phyloP scores from a whole-genome alignment of 1,140 invertebrate genomes.

The Drosophila sp. region DNA sequence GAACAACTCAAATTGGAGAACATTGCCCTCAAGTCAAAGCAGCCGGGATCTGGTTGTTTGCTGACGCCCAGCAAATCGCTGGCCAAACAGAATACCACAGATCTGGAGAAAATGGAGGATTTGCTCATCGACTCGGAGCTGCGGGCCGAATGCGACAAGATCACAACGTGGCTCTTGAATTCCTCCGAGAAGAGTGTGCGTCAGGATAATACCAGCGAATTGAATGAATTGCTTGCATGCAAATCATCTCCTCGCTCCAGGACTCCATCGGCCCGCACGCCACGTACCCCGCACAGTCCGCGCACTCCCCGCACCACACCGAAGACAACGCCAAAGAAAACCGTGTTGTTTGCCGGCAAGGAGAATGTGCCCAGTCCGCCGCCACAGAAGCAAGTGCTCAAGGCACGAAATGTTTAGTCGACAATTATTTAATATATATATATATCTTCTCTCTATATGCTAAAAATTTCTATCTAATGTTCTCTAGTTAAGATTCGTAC shows the following conservation, averaged over 20 bases:
- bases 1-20: conserved; percentile 81
- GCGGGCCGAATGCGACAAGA: conserved; percentile 79
- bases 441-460: not conserved
- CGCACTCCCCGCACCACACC: conserved; percentile 69
- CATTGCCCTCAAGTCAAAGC: conserved; percentile 78
- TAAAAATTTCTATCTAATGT: conserved; percentile 39
- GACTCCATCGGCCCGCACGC: conserved; percentile 55
- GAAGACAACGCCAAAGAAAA: conserved; percentile 76
- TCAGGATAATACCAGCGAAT: conserved; percentile 69
- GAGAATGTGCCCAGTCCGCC: conserved; percentile 78
- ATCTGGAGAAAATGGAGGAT: conserved; percentile 79
- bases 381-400: conserved; percentile 80
- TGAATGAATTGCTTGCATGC: conserved; percentile 62
- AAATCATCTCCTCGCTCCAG: conserved; percentile 55
- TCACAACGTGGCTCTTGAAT: conserved; percentile 74
- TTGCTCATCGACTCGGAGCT: conserved; percentile 72
- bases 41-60: conserved; percentile 47
- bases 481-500: conserved; percentile 61
- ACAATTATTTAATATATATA: conserved; percentile 10
- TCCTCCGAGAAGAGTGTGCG: conserved; percentile 75
- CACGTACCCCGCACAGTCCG: conserved; percentile 63
- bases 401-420: conserved; percentile 73
- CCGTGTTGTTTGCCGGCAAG: conserved; percentile 75
- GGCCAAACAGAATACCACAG: conserved; percentile 69
- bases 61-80: conserved; percentile 60